Conservation (phyloP, 1,140 invertebrate genomes). For the Brachionus angularis region DNA sequence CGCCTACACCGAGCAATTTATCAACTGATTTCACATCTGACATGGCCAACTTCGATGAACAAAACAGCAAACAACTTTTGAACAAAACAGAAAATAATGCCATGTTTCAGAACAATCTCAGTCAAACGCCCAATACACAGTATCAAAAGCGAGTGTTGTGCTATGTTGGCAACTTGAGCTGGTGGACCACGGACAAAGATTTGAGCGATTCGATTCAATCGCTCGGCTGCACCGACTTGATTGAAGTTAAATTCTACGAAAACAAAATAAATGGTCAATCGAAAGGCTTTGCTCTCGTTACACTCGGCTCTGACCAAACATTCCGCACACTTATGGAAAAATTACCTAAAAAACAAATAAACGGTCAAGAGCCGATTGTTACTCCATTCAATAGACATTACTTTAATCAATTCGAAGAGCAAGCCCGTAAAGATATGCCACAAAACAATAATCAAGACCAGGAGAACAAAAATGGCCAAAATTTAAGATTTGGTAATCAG, state of each 20-base stretch:
- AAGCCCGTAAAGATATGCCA: constrained; percentile 52
- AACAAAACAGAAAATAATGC: not conserved
- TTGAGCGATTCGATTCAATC: constrained; percentile 78
- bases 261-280: constrained; percentile 98
- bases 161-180: constrained; percentile 37
- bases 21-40: not conserved
- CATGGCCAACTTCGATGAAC: too few species aligned
- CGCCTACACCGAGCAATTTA: not conserved
- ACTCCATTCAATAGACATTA: constrained; percentile 90
- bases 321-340: constrained; percentile 83
- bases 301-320: constrained; percentile 83
- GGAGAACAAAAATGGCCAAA: constrained; percentile 40
- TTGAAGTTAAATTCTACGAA: constrained; percentile 99
- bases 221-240: constrained; percentile 83
- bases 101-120: too few species aligned
- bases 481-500: not conserved
- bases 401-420: constrained; percentile 65
- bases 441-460: constrained; percentile 44
- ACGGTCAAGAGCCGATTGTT: constrained; percentile 88
- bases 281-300: constrained; percentile 91
- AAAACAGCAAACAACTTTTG: not conserved
- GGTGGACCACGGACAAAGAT: constrained; percentile 94
- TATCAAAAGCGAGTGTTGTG: not conserved
- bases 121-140: too few species aligned
- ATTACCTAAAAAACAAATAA: constrained; percentile 84